Percentiles rank a stretch among this genome's conserved stretches.
phyloP scores from a whole-genome alignment of 2,888 invertebrate genomes.

The Polylopha cassiicola region DNA sequence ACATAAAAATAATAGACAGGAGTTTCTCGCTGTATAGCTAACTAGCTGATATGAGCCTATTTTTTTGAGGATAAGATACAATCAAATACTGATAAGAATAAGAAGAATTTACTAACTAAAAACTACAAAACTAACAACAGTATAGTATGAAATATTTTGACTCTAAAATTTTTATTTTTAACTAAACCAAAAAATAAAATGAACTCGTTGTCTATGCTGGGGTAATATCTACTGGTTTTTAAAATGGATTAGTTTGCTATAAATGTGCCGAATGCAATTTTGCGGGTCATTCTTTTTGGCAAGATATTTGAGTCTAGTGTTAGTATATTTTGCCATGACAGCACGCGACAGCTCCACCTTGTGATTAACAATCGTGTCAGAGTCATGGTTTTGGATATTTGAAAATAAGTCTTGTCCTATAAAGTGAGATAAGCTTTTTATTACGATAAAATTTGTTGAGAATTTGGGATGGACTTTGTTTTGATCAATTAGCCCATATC shows the following conservation, averaged over 20 bases:
- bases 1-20: too few species aligned
- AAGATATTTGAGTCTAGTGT: conserved; percentile 11
- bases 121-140: too few species aligned
- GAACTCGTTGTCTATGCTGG: too few species aligned
- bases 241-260: conserved; percentile 21
- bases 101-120: too few species aligned
- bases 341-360: conserved; percentile 16
- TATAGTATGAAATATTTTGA: too few species aligned
- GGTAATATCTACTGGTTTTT: conserved; percentile 10
- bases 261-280: conserved; percentile 10
- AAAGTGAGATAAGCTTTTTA: conserved; percentile 6
- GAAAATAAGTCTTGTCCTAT: conserved; percentile 17
- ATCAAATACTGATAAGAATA: too few species aligned
- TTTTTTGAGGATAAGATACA: too few species aligned
- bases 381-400: conserved; percentile 12
- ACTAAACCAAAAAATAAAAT: too few species aligned
- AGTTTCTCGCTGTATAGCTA: too few species aligned
- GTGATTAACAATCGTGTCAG: conserved; percentile 16
- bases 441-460: conserved; percentile 9
- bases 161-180: too few species aligned
- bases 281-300: conserved; percentile 5
- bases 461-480: conserved; percentile 4
- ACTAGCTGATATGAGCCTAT: too few species aligned
- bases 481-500: too few species aligned
- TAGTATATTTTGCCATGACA: conserved; percentile 18